Conservation (phyloP, 1,140 invertebrate genomes). For the Papilio machaon region DNA sequence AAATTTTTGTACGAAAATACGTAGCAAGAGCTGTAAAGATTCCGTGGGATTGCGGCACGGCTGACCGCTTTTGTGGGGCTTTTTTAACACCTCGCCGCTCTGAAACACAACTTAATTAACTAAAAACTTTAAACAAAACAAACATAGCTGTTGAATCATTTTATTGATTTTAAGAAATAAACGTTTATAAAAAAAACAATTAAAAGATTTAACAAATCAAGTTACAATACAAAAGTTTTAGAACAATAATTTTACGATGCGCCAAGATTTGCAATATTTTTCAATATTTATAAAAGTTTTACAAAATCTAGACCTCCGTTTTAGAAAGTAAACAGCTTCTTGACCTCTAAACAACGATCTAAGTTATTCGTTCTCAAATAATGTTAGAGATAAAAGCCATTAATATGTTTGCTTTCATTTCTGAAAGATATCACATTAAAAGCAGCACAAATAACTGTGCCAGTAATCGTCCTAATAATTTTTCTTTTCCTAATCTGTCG, state of each 20-base stretch:
- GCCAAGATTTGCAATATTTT: neutral
- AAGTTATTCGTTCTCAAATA: neutral
- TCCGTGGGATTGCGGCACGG: neutral
- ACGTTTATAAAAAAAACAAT: neutral
- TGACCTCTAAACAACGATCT: slow-evolving; percentile 6
- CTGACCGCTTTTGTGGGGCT: slow-evolving; percentile 10
- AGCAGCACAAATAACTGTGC: neutral
- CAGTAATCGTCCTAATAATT: neutral
- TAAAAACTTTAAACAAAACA: slow-evolving; percentile 8
- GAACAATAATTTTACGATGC: neutral
- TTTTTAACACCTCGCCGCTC: slow-evolving; percentile 15
- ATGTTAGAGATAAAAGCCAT: neutral
- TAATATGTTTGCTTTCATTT: slow-evolving; percentile 6
- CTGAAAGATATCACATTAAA: neutral
- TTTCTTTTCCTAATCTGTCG: neutral
- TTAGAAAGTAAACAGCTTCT: slow-evolving; percentile 8
- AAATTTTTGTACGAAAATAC: neutral
- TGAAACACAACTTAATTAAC: neutral
- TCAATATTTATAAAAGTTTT: neutral
- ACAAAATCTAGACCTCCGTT: neutral
- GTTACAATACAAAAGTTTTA: neutral
- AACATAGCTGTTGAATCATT: neutral
- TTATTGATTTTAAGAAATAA: neutral
- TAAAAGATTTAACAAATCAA: neutral
- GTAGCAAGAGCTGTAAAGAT: neutral